Evolutionary conservation across 2,113 vertebrate species (phyloP).

Genomic region (Phylloscopus whistleri): DNA sequence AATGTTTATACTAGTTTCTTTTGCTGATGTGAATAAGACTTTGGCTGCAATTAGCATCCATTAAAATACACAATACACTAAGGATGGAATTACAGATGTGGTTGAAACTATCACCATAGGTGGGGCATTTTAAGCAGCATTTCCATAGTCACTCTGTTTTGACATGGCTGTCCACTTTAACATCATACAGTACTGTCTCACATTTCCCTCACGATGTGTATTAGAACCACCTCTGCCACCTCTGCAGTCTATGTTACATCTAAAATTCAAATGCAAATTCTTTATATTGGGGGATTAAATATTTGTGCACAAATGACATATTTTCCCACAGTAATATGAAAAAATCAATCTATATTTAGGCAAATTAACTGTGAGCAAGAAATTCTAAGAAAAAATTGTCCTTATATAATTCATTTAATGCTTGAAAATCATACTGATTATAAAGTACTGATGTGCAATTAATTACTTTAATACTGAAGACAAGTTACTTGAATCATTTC

Average conservation of each 20-base stretch:
- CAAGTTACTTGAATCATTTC: not conserved
- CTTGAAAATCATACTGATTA: not conserved
- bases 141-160: not conserved
- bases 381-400: not conserved
- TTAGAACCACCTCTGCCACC: not conserved
- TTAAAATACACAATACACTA: not conserved
- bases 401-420: not conserved
- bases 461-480: not conserved
- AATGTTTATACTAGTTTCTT: not conserved
- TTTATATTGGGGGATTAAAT: not conserved
- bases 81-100: not conserved
- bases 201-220: not conserved
- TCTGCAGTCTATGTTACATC: not conserved
- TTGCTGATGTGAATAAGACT: not conserved
- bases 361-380: not conserved
- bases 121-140: not conserved
- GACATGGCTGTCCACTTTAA: not conserved
- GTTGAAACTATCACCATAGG: not conserved
- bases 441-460: not conserved
- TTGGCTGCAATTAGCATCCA: not conserved
- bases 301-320: not conserved
- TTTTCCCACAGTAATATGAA: not conserved
- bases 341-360: not conserved
- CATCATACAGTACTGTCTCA: not conserved
- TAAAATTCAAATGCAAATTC: not conserved